phyloP scores from a whole-genome alignment of 2,797 vertebrate species.

The Mormyrus hasselquistii region DNA sequence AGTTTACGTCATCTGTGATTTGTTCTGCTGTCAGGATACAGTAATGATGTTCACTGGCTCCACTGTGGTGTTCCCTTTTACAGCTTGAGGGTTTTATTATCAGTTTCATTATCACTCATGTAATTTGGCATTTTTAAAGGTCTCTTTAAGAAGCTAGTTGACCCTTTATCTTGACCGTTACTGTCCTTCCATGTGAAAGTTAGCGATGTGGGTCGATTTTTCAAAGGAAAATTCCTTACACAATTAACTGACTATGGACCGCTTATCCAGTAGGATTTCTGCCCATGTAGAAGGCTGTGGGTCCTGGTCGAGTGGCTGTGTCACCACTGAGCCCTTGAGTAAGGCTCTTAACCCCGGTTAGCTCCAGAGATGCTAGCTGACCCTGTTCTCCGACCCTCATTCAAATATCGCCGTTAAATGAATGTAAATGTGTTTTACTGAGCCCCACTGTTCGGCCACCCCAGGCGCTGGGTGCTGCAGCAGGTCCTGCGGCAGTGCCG shows the following conservation, averaged over 20 bases:
- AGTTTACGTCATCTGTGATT: neutral
- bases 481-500: conserved; percentile 70
- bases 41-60: neutral
- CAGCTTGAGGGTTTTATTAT: neutral
- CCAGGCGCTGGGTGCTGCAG: conserved; percentile 88
- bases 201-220: neutral
- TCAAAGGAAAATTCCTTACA: neutral
- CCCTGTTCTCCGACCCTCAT: neutral
- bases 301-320: neutral
- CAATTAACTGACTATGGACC: neutral
- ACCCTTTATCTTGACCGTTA: neutral
- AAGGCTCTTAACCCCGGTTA: neutral
- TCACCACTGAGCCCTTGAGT: neutral
- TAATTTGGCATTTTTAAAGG: neutral
- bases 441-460: neutral
- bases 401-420: neutral
- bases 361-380: neutral
- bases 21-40: neutral
- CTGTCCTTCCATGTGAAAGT: neutral
- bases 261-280: neutral
- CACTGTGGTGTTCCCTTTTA: neutral
- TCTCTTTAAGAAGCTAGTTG: neutral
- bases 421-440: neutral
- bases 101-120: neutral
- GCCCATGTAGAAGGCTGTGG: neutral